Evolutionary conservation across 2,797 vertebrate species (phyloP).

Genomic region (Halcyon smyrnensis): DNA sequence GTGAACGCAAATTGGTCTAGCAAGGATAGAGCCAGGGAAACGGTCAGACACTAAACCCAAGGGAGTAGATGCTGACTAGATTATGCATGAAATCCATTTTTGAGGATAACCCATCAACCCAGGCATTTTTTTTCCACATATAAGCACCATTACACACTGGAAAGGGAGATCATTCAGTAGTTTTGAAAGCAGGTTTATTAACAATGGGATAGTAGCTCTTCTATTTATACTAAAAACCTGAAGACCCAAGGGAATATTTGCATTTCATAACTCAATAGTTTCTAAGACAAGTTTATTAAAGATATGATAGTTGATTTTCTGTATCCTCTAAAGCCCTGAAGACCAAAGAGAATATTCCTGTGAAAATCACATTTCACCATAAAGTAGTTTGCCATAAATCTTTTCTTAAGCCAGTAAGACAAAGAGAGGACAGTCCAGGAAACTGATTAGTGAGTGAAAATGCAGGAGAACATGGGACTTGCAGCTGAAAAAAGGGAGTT

Average conservation of each 20-base stretch:
- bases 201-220: not conserved
- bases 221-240: not conserved
- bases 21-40: not conserved
- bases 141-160: not conserved
- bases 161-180: not conserved
- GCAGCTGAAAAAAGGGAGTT: not conserved
- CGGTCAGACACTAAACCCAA: not conserved
- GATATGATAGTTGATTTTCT: not conserved
- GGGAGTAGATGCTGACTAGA: not conserved
- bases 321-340: not conserved
- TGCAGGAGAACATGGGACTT: not conserved
- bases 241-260: not conserved
- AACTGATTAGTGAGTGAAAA: not conserved
- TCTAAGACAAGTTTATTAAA: conserved; percentile 46
- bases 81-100: conserved; percentile 30
- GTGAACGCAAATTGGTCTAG: not conserved
- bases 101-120: not conserved
- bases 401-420: not conserved
- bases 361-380: conserved; percentile 19
- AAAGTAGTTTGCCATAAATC: not conserved
- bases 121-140: not conserved
- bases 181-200: conserved; percentile 18
- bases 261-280: conserved; percentile 3
- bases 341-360: not conserved
- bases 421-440: not conserved